phyloP scores from a whole-genome alignment of 2,797 vertebrate species.

The Liasis olivaceus region DNA sequence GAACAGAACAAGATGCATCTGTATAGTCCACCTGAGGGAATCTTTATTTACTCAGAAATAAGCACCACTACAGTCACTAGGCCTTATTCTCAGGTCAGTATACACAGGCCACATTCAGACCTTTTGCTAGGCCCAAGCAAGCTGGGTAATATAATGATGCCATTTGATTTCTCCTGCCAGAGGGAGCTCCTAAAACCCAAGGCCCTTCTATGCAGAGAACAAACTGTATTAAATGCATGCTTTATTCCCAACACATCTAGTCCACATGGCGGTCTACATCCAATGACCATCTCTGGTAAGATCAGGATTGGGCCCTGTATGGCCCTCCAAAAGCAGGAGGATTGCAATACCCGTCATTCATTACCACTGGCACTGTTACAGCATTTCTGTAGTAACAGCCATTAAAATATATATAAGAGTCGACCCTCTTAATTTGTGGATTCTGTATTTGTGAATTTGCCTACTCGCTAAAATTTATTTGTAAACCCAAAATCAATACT shows the following conservation, averaged over 20 bases:
- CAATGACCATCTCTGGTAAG: neutral
- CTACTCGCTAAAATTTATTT: neutral
- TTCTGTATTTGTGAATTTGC: neutral
- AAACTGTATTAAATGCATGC: neutral
- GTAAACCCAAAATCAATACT: neutral
- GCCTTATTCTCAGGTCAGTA: neutral
- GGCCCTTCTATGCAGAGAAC: no score
- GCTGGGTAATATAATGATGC: neutral
- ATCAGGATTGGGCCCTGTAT: neutral
- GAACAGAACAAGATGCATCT: neutral
- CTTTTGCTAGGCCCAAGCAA: neutral
- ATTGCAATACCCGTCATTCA: neutral
- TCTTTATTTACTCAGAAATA: neutral
- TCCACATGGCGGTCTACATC: neutral
- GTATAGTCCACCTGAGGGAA: neutral
- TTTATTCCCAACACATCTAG: neutral
- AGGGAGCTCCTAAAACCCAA: neutral
- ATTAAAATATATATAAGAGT: no score
- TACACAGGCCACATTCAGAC: neutral
- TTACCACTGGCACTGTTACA: neutral
- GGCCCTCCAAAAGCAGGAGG: neutral
- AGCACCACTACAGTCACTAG: neutral
- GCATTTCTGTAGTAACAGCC: no score
- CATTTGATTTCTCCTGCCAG: neutral
- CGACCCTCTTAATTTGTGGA: neutral